Conservation (phyloP, 2,888 invertebrate species). For the Agriotes lineatus region DNA sequence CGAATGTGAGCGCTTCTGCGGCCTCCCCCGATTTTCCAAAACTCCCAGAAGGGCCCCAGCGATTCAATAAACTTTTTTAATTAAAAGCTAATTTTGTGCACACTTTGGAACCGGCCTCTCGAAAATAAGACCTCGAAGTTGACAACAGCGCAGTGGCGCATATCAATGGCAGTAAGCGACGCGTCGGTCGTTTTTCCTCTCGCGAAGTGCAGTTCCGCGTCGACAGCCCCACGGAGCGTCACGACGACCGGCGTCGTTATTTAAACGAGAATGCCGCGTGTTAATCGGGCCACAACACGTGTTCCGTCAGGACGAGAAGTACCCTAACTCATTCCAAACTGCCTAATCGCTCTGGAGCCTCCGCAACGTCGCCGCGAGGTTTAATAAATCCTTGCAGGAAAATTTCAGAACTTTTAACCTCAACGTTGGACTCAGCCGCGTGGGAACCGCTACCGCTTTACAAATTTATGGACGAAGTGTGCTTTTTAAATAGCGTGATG, state of each 20-base stretch:
- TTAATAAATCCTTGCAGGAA: too few relatives aligned
- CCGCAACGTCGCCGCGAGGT: too few relatives aligned
- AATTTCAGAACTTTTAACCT: too few relatives aligned
- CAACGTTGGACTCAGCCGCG: too few relatives aligned
- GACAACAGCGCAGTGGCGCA: conserved; percentile 41
- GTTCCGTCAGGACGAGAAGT: background rate
- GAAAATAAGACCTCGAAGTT: conserved; percentile 34
- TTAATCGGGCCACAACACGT: conserved; percentile 30
- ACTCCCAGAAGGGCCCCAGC: background rate
- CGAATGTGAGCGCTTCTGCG: too few relatives aligned
- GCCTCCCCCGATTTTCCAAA: background rate
- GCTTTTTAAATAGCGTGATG: conserved; percentile 3
- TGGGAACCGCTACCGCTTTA: background rate
- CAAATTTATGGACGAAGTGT: background rate
- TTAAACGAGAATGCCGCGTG: conserved; percentile 35
- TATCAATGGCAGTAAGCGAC: conserved; percentile 37
- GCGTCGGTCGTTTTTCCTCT: conserved; percentile 36
- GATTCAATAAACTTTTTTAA: conserved; percentile 8
- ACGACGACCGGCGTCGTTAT: conserved; percentile 31
- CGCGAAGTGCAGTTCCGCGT: conserved; percentile 35
- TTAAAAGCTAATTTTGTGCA: conserved; percentile 16
- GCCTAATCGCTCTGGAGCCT: background rate
- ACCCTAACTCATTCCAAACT: background rate
- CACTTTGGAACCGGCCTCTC: background rate
- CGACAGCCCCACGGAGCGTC: conserved; percentile 31